These are phyloP conservation scores for Xiphorhynchus erythropygius DNA, from an alignment of 2,797 vertebrate species.

Conservation along the genomic window DNA sequence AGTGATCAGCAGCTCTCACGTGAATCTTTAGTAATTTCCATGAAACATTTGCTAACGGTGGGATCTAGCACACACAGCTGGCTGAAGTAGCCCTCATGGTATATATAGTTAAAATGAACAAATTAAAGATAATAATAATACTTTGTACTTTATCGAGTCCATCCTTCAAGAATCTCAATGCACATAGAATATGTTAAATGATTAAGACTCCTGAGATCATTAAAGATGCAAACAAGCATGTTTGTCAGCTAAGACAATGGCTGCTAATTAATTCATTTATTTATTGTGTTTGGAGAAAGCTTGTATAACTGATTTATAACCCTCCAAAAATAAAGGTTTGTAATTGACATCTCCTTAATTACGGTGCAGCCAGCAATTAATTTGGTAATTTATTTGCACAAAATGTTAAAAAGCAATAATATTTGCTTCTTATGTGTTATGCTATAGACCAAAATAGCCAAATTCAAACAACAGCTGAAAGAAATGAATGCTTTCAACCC, in stretches of 20 bases:
- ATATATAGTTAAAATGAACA: neutral
- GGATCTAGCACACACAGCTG: neutral
- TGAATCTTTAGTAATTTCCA: neutral
- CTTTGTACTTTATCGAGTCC: neutral
- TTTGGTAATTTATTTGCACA: constrained; percentile 41
- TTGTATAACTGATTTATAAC: constrained; percentile 27
- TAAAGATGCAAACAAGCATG: constrained; percentile 49
- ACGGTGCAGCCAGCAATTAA: constrained; percentile 24
- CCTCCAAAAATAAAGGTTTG: constrained; percentile 3
- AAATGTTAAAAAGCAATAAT: constrained; percentile 17
- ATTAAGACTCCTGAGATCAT: constrained; percentile 27
- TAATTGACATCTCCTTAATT: constrained; percentile 34
- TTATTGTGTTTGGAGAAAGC: constrained; percentile 18
- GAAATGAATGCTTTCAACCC: neutral
- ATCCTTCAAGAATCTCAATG: constrained; percentile 16
- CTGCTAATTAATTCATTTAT: constrained; percentile 53
- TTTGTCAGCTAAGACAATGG: constrained; percentile 16
- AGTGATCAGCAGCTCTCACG: neutral
- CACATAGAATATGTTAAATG: constrained; percentile 19
- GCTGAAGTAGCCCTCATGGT: neutral
- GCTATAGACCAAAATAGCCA: neutral
- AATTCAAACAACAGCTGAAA: neutral
- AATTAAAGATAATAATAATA: neutral
- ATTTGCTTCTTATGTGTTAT: neutral
- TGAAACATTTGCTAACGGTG: neutral